A percentile compares a stretch with the other conserved stretches of the same genome.
Evolutionary conservation across 2,888 invertebrate species (phyloP).

Genomic region (Dusona sp.): DNA sequence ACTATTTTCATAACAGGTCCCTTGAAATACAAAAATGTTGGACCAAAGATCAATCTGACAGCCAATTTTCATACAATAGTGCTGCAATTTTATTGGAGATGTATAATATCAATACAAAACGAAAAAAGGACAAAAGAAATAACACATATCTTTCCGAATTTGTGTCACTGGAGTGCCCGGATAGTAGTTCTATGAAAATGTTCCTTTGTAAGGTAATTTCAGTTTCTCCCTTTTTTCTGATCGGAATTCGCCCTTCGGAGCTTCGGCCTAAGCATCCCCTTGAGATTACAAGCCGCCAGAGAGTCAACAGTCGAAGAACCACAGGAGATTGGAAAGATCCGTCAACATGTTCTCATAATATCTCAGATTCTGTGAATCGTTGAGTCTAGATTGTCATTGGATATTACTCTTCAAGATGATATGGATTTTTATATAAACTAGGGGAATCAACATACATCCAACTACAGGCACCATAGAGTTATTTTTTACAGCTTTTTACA

Average conservation of each 20-base stretch:
- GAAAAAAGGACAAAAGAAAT: not conserved
- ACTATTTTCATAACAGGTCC: too few relatives aligned
- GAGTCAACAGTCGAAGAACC: constrained; percentile 5
- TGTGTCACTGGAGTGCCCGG: not conserved
- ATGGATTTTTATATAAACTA: not conserved
- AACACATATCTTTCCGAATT: not conserved
- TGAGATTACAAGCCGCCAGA: not conserved
- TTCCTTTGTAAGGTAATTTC: not conserved
- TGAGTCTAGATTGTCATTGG: not conserved
- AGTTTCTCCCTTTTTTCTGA: not conserved
- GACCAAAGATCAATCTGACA: too few relatives aligned
- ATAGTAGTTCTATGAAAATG: not conserved
- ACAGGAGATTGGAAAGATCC: constrained; percentile 1
- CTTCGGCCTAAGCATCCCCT: constrained; percentile 13
- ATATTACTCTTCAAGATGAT: not conserved
- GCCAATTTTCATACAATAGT: too few relatives aligned
- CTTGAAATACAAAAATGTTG: too few relatives aligned
- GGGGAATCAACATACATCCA: not conserved
- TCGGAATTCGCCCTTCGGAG: not conserved
- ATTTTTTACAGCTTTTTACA: not conserved
- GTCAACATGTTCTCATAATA: constrained; percentile 1
- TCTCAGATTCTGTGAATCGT: not conserved
- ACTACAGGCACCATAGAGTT: not conserved
- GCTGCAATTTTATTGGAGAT: not conserved
- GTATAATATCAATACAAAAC: not conserved